Conservation (phyloP, 2,888 invertebrate genomes). For the Beris morrisii region DNA sequence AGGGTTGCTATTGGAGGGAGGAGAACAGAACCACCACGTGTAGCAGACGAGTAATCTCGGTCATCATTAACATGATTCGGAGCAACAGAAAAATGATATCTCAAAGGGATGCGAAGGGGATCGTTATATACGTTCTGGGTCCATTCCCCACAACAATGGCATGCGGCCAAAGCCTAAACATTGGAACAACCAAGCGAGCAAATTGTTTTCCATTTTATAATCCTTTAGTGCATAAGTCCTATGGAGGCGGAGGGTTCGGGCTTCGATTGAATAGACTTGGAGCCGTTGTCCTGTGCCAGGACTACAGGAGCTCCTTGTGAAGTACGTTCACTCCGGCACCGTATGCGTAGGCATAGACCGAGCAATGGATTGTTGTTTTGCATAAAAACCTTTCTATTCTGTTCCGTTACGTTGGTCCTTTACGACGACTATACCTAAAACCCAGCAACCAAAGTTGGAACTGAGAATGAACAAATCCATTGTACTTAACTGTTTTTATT, state of each 20-base stretch:
- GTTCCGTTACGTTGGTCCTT: conserved; percentile 1
- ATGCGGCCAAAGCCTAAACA: conserved; percentile 16
- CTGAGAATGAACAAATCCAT: conserved; percentile 25
- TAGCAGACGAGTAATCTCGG: conserved; percentile 27
- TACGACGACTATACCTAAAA: neutral
- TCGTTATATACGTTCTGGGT: neutral
- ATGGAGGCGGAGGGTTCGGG: neutral
- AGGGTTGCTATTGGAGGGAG: too few species aligned
- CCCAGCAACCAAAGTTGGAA: conserved; percentile 15
- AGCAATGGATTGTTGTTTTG: neutral
- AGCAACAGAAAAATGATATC: neutral
- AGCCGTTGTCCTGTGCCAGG: neutral
- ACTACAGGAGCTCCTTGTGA: neutral
- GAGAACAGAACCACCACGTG: conserved; percentile 19
- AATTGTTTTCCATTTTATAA: conserved; percentile 31
- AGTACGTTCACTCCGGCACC: neutral
- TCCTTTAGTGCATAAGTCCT: conserved; percentile 9
- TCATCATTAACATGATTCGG: conserved; percentile 1
- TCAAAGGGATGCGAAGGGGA: neutral
- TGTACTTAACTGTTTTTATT: conserved; percentile 15
- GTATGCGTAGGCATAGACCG: neutral
- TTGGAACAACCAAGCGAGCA: conserved; percentile 12
- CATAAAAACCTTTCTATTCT: neutral
- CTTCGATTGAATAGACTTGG: neutral
- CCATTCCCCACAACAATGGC: conserved; percentile 12